Percentiles rank a stretch among this genome's conserved stretches.
phyloP scores from a whole-genome alignment of 2,797 vertebrate species.

The Sternotherus odoratus region DNA sequence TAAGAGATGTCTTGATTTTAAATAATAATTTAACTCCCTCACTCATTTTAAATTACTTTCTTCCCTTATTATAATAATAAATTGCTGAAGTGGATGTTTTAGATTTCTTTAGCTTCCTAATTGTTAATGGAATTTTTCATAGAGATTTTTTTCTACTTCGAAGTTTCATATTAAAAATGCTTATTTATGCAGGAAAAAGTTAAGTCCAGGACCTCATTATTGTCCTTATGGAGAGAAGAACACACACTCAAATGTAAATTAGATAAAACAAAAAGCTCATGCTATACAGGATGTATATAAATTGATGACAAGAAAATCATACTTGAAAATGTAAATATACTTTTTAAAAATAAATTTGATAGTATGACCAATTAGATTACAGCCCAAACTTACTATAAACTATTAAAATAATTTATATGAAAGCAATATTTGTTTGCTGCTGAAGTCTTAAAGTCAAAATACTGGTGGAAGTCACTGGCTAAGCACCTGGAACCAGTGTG shows the following conservation, averaged over 20 bases:
- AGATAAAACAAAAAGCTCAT: neutral
- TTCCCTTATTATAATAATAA: neutral
- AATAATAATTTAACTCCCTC: neutral
- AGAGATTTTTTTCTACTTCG: rapidly evolving
- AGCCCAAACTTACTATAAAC: neutral
- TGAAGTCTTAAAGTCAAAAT: neutral
- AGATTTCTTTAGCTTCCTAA: neutral
- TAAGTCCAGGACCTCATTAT: neutral
- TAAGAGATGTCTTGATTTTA: too few species aligned
- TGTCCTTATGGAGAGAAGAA: neutral
- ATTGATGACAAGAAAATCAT: neutral
- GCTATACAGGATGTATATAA: neutral
- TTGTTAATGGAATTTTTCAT: neutral
- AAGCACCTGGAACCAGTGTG: neutral
- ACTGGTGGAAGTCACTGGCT: neutral
- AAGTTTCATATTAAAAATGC: neutral
- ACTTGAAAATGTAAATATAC: neutral
- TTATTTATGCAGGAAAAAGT: neutral
- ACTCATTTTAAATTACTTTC: neutral
- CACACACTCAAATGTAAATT: neutral
- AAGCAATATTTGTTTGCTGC: neutral
- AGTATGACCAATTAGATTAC: neutral
- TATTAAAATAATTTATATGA: neutral
- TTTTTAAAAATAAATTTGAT: neutral
- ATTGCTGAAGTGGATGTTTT: neutral